Conservation (phyloP, 2,113 vertebrate species). For the Gambusia affinis region DNA sequence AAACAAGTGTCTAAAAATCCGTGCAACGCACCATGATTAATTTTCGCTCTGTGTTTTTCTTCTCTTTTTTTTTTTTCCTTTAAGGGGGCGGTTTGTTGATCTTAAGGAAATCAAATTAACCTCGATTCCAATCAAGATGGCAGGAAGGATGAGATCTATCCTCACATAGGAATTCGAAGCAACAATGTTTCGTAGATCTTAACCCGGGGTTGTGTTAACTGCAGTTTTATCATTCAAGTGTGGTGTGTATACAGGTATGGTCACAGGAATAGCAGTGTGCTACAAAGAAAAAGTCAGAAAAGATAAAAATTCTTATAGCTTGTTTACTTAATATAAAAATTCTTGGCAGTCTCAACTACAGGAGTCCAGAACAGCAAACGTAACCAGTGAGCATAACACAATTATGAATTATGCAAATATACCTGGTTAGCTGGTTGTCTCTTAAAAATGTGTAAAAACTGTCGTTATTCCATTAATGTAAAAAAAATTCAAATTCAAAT, state of each 20-base stretch:
- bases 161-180: slow-evolving; percentile 30
- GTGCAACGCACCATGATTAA: slow-evolving; percentile 59
- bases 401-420: no score
- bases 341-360: background rate
- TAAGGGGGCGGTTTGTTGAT: slow-evolving; percentile 54
- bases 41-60: slow-evolving; percentile 53
- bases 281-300: background rate
- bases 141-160: slow-evolving; percentile 56
- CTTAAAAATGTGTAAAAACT: no score
- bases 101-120: slow-evolving; percentile 68
- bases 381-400: background rate
- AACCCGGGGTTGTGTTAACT: background rate
- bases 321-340: background rate
- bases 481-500: no score
- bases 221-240: background rate
- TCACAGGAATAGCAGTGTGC: background rate
- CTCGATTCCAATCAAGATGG: slow-evolving; percentile 50
- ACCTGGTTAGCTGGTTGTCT: no score
- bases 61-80: slow-evolving; percentile 8
- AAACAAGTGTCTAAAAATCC: slow-evolving; percentile 69
- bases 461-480: no score
- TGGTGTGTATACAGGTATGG: background rate
- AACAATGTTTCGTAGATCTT: slow-evolving; percentile 24
- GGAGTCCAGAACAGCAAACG: background rate
- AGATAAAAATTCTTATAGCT: background rate